phyloP scores from a whole-genome alignment of 2,113 vertebrate genomes.

The Mesitornis unicolor region DNA sequence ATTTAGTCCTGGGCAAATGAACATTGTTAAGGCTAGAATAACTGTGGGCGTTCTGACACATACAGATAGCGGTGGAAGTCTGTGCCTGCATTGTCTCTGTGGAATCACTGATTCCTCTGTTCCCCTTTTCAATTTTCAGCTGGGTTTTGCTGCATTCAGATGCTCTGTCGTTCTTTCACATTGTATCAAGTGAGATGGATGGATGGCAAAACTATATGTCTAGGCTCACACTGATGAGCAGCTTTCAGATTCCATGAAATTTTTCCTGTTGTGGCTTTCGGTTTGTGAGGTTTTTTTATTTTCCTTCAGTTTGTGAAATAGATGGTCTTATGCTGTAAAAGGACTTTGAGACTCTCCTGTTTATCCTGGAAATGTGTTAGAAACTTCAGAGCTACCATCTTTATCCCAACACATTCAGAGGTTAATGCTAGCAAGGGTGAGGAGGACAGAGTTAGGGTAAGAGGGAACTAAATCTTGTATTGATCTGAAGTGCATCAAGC shows the following conservation, averaged over 20 bases:
- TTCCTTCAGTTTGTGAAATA: background rate
- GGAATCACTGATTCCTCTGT: accelerated
- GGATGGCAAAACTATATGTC: accelerated
- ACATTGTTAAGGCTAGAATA: background rate
- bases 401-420: background rate
- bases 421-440: background rate
- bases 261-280: background rate
- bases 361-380: background rate
- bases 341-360: background rate
- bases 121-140: background rate
- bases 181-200: background rate
- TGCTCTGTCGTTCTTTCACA: accelerated
- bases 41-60: background rate
- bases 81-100: background rate
- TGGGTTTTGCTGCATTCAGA: background rate
- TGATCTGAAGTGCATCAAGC: background rate
- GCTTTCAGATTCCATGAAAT: background rate
- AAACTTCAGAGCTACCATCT: background rate
- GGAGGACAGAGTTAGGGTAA: background rate
- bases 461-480: accelerated
- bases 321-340: background rate
- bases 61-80: background rate
- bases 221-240: background rate
- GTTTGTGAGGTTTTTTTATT: background rate
- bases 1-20: constrained; percentile 21